Evolutionary conservation across 2,113 vertebrate species (phyloP).

Genomic region (Phoenicopterus ruber): DNA sequence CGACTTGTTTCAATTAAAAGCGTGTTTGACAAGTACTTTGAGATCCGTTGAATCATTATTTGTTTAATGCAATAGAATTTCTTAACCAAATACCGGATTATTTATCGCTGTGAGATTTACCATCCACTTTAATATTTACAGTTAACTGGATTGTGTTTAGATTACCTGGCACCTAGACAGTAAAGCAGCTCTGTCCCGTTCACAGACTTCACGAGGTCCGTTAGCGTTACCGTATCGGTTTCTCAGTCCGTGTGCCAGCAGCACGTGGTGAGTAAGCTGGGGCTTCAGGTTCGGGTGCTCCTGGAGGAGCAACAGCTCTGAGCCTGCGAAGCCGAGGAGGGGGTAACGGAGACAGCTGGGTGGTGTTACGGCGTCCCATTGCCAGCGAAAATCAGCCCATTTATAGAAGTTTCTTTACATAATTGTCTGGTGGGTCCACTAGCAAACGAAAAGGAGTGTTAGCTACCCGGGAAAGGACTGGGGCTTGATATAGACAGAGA

Average conservation of each 20-base stretch:
- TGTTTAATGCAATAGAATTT: background rate
- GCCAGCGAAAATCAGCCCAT: background rate
- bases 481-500: background rate
- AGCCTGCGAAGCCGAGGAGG: background rate
- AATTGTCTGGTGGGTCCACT: too few species aligned
- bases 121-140: slow-evolving; percentile 1
- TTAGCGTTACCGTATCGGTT: rapidly evolving
- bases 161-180: background rate
- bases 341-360: too few species aligned
- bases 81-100: background rate
- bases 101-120: background rate
- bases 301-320: background rate
- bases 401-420: background rate
- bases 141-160: background rate
- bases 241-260: background rate
- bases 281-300: too few species aligned
- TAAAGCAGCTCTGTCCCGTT: background rate
- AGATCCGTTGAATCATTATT: background rate
- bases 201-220: rapidly evolving
- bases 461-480: too few species aligned
- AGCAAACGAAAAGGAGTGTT: too few species aligned
- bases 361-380: background rate
- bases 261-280: too few species aligned
- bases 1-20: background rate
- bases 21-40: background rate